phyloP scores from a whole-genome alignment of 2,113 vertebrate species.

The Ceratotherium simum region DNA sequence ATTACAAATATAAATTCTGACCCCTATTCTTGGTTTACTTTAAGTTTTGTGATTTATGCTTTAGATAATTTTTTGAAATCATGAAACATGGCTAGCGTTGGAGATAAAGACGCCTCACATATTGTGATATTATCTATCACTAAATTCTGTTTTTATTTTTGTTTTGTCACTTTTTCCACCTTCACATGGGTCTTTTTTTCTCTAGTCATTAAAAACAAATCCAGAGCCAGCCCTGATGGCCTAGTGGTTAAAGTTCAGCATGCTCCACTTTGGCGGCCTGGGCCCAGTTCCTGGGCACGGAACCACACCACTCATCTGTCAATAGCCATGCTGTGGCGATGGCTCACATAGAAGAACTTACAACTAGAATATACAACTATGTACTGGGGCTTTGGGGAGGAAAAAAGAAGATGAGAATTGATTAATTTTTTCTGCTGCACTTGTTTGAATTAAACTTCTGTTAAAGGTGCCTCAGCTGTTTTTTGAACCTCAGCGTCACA shows the following conservation, averaged over 20 bases:
- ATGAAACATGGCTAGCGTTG: background rate
- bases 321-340: no score
- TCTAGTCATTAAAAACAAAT: background rate
- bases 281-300: no score
- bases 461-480: background rate
- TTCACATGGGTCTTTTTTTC: background rate
- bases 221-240: no score
- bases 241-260: no score
- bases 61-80: slow-evolving; percentile 13
- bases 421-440: background rate
- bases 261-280: no score
- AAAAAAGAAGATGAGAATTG: no score
- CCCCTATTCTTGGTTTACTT: background rate
- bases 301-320: no score
- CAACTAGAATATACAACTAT: no score
- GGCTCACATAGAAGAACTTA: no score
- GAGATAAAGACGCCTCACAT: background rate
- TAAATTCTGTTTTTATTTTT: background rate
- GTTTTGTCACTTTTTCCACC: slow-evolving; percentile 1
- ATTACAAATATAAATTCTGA: background rate
- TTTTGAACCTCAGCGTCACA: background rate
- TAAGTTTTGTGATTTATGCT: background rate
- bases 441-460: slow-evolving; percentile 29
- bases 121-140: background rate
- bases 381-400: no score